phyloP scores from a whole-genome alignment of 2,797 vertebrate genomes.

The Setipinna tenuifilis region DNA sequence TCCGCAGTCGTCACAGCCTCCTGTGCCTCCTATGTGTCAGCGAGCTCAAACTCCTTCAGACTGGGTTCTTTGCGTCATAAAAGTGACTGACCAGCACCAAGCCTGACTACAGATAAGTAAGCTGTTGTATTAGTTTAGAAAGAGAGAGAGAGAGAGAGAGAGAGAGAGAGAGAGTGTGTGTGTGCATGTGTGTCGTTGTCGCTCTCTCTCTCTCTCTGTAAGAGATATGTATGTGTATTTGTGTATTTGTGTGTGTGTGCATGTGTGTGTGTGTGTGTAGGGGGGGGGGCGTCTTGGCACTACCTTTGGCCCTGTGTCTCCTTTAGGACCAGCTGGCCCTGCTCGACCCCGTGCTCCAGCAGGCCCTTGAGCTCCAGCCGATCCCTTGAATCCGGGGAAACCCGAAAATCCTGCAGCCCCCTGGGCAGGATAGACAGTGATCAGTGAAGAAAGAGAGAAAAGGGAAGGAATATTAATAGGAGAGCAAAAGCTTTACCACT shows the following conservation, averaged over 20 bases:
- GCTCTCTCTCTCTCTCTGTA: too few species aligned
- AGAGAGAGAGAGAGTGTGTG: too few species aligned
- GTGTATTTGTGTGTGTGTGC: too few species aligned
- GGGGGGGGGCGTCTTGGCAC: not conserved
- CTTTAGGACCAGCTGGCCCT: constrained; percentile 74
- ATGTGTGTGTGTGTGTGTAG: too few species aligned
- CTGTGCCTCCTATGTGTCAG: not conserved
- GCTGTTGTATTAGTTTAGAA: not conserved
- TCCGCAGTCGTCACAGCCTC: not conserved
- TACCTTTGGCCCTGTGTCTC: constrained; percentile 80
- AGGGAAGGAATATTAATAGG: not conserved
- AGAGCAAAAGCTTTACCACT: not conserved
- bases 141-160: too few species aligned
- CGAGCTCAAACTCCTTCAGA: not conserved
- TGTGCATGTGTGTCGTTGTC: not conserved
- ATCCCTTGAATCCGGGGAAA: constrained; percentile 86
- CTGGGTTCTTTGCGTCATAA: not conserved
- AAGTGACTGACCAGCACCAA: not conserved
- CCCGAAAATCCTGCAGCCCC: constrained; percentile 82
- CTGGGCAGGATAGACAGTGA: constrained; percentile 60
- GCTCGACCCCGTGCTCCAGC: constrained; percentile 69
- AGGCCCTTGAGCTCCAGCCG: constrained; percentile 73
- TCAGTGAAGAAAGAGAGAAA: not conserved
- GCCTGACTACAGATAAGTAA: not conserved
- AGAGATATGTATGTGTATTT: too few species aligned